Percentiles rank a stretch among this genome's conserved stretches.
phyloP scores from a whole-genome alignment of 2,797 vertebrate species.

The Periophthalmus magnuspinnatus region DNA sequence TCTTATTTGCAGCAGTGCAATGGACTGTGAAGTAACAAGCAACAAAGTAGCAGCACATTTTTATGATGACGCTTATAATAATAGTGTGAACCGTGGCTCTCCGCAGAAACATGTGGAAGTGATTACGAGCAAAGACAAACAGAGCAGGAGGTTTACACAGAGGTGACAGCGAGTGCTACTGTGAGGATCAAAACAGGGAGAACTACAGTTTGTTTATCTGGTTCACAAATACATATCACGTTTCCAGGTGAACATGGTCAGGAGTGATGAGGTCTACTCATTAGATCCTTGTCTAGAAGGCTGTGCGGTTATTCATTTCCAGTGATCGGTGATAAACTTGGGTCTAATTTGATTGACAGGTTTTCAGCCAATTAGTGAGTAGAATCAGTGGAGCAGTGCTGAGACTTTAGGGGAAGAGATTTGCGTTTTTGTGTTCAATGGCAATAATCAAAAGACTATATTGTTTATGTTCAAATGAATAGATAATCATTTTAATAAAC shows the following conservation, averaged over 20 bases:
- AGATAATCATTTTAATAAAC: too few relatives aligned
- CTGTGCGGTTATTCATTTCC: too few relatives aligned
- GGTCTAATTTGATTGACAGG: too few relatives aligned
- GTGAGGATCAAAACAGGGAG: not conserved
- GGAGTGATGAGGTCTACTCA: not conserved
- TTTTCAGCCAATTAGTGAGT: too few relatives aligned
- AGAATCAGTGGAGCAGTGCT: too few relatives aligned
- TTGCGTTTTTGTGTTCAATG: too few relatives aligned
- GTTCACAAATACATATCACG: not conserved
- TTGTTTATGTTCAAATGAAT: too few relatives aligned
- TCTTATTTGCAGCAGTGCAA: slow-evolving; percentile 1
- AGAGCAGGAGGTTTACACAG: not conserved
- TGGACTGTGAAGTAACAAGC: slow-evolving; percentile 8
- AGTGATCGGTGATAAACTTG: too few relatives aligned
- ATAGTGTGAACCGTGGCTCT: slow-evolving; percentile 11
- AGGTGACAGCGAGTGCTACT: not conserved
- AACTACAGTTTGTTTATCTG: not conserved
- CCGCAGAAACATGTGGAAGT: slow-evolving; percentile 6
- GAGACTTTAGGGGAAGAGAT: too few relatives aligned
- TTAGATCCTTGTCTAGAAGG: not conserved
- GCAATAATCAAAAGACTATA: too few relatives aligned
- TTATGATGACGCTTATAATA: slow-evolving; percentile 11
- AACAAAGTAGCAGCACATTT: not conserved
- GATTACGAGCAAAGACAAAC: slow-evolving; percentile 2
- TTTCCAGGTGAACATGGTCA: not conserved